These are phyloP conservation scores for Uloborus plumipes DNA, from an alignment of 2,888 invertebrate genomes.

Conservation along the genomic window DNA sequence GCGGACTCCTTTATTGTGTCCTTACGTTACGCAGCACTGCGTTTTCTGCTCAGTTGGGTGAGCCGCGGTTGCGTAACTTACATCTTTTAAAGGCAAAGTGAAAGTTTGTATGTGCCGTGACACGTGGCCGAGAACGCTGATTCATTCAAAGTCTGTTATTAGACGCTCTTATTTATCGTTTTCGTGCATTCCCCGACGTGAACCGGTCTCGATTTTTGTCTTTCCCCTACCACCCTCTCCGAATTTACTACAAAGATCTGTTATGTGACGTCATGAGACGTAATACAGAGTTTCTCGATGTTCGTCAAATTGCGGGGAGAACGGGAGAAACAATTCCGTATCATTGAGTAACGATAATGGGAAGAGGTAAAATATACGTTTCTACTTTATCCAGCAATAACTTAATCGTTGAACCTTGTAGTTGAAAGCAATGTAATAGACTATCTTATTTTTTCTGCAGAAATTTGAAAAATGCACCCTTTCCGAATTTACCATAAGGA, in stretches of 20 bases:
- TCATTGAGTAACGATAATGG: no score
- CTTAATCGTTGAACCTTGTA: no score
- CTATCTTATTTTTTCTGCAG: no score
- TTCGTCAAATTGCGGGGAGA: no score
- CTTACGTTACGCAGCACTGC: slow-evolving; percentile 26
- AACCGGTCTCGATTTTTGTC: slow-evolving; percentile 2
- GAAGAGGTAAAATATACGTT: no score
- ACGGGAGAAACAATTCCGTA: no score
- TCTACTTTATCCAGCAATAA: no score
- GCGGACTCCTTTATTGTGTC: slow-evolving; percentile 26
- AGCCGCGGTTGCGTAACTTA: slow-evolving; percentile 27
- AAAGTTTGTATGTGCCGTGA: slow-evolving; percentile 25
- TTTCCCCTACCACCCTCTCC: not conserved
- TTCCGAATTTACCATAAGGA: no score
- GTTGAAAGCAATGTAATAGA: no score
- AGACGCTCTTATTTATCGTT: slow-evolving; percentile 14
- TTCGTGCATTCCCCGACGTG: not conserved
- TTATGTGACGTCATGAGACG: not conserved
- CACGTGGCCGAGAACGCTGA: slow-evolving; percentile 30
- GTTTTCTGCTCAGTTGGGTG: slow-evolving; percentile 24
- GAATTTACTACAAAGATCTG: not conserved
- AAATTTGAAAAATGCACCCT: no score
- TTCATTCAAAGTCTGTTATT: slow-evolving; percentile 21
- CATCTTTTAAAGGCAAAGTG: slow-evolving; percentile 12
- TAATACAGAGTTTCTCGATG: not conserved